These are phyloP conservation scores for Drosophila sordidapex DNA, from an alignment of 2,888 invertebrate genomes.

Conservation along the genomic window DNA sequence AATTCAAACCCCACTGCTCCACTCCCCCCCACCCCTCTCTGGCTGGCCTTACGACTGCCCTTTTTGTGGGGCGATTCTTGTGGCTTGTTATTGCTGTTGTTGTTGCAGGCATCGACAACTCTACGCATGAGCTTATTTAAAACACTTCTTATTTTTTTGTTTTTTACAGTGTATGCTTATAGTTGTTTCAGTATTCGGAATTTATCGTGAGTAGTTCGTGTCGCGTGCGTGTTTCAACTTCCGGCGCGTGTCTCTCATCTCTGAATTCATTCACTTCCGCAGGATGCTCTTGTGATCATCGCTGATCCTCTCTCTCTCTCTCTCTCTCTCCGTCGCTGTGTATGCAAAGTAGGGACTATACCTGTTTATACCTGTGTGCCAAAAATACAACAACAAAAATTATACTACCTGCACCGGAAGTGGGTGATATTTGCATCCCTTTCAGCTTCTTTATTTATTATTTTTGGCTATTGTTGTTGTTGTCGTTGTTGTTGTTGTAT, in stretches of 20 bases:
- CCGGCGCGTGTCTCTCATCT: constrained; percentile 26
- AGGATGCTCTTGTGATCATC: constrained; percentile 42
- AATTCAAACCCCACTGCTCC: neutral
- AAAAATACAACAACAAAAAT: neutral
- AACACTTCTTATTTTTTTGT: neutral
- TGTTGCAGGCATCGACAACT: neutral
- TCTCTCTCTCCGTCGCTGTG: neutral
- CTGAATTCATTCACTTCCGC: constrained; percentile 46
- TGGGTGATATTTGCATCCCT: constrained; percentile 49
- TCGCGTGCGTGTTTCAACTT: neutral
- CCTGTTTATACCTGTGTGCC: constrained; percentile 54
- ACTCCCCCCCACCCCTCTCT: neutral
- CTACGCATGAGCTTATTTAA: neutral
- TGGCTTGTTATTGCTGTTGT: neutral
- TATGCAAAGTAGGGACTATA: constrained; percentile 48
- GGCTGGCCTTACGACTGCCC: constrained; percentile 4
- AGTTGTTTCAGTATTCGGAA: neutral
- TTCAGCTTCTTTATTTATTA: constrained; percentile 33
- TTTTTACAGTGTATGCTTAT: too few relatives aligned
- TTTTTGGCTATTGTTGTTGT: constrained; percentile 32
- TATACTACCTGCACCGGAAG: constrained; percentile 58
- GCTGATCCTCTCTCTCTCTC: neutral
- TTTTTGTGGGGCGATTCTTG: neutral
- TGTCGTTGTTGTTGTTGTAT: constrained; percentile 24
- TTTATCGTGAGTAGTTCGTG: neutral